Conservation (phyloP, 2,888 invertebrate species). For the Laspeyria flexula region DNA sequence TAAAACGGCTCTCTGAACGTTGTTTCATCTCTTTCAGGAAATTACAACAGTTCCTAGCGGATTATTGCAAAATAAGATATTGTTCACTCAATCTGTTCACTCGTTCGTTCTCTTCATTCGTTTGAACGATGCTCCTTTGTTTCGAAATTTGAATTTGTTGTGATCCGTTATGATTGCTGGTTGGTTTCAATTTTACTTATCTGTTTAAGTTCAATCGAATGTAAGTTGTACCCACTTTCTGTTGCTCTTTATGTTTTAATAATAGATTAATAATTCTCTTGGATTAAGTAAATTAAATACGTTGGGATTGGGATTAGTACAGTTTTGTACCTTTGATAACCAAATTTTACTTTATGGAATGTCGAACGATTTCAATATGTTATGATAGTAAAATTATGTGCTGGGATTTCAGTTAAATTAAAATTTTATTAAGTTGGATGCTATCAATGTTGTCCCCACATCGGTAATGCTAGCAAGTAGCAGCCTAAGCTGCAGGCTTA, state of each 20-base stretch:
- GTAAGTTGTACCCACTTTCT: slow-evolving; percentile 17
- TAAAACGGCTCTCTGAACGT: slow-evolving; percentile 67
- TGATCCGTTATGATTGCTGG: slow-evolving; percentile 46
- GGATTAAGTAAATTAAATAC: neutral
- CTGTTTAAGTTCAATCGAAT: slow-evolving; percentile 43
- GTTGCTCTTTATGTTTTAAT: slow-evolving; percentile 7
- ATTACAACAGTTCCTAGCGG: slow-evolving; percentile 82
- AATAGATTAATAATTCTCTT: neutral
- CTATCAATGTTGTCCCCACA: too few relatives aligned
- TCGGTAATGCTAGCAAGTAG: too few relatives aligned
- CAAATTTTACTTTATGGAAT: neutral
- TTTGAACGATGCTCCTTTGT: slow-evolving; percentile 77
- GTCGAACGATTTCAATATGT: too few relatives aligned
- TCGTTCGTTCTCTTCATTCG: slow-evolving; percentile 69
- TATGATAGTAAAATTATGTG: too few relatives aligned
- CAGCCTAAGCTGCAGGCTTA: too few relatives aligned
- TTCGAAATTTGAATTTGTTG: slow-evolving; percentile 61
- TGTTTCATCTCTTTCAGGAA: slow-evolving; percentile 81
- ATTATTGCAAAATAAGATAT: slow-evolving; percentile 85
- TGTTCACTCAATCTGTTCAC: slow-evolving; percentile 81
- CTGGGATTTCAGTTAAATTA: too few relatives aligned
- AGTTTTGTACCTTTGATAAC: neutral
- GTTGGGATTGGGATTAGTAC: neutral
- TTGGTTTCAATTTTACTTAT: slow-evolving; percentile 45
- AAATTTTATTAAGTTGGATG: too few relatives aligned